These are phyloP conservation scores for Pangasius macronema DNA, from an alignment of 2,797 vertebrate species.

Conservation along the genomic window DNA sequence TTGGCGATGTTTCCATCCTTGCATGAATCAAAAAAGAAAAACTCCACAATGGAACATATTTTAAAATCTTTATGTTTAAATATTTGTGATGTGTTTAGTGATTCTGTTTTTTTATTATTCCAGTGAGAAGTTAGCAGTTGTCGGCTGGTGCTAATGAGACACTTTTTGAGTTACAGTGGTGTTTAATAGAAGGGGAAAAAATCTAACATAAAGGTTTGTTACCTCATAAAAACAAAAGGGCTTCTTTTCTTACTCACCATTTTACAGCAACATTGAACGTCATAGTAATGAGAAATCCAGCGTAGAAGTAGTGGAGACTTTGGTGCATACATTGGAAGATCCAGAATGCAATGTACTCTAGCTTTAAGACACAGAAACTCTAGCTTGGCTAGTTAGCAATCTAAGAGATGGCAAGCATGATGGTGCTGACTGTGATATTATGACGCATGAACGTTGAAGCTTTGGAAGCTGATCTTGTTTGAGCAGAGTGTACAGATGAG, in stretches of 20 bases:
- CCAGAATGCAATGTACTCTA: not conserved
- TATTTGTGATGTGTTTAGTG: not conserved
- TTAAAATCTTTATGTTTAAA: not conserved
- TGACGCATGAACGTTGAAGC: not conserved
- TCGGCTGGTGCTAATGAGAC: not conserved
- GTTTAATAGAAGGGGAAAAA: not conserved
- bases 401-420: not conserved
- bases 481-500: not conserved
- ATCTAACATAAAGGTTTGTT: too few relatives aligned
- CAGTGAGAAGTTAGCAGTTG: not conserved
- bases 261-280: not conserved
- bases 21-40: not conserved
- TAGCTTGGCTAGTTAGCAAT: not conserved
- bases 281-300: not conserved
- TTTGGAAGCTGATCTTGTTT: not conserved
- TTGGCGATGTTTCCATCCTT: not conserved
- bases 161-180: not conserved
- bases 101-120: not conserved
- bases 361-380: not conserved
- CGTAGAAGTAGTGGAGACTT: not conserved
- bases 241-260: not conserved
- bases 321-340: not conserved
- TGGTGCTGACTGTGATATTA: not conserved
- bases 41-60: not conserved
- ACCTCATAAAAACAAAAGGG: not conserved